A percentile compares a stretch with the other conserved stretches of the same genome.
Conservation (phyloP, 2,797 vertebrate genomes). For the Petrocephalus sullivani region DNA sequence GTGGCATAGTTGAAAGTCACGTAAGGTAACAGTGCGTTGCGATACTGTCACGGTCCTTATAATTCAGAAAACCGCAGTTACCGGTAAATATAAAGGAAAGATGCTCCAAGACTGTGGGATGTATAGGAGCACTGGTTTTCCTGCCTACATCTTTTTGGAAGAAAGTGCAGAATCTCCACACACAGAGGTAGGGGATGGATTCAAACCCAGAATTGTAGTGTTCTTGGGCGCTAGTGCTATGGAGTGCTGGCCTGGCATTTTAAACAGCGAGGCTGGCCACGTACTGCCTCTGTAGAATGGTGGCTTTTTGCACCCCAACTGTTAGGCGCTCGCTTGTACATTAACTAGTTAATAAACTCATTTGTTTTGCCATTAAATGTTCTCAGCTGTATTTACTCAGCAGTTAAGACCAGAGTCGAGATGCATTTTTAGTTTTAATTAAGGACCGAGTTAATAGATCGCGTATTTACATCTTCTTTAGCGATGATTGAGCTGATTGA, state of each 20-base stretch:
- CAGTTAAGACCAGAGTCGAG: constrained; percentile 10
- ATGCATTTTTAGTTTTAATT: constrained; percentile 1
- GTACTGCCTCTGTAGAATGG: neutral
- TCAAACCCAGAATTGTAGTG: neutral
- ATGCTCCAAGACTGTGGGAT: neutral
- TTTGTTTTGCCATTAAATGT: constrained; percentile 9
- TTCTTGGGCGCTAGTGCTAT: neutral
- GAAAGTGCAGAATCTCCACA: neutral
- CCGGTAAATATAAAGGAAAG: neutral
- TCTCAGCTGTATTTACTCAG: constrained; percentile 7
- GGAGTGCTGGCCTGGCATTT: neutral
- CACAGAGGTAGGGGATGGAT: neutral
- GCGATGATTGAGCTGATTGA: constrained; percentile 8
- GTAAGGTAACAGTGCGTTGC: too few relatives aligned
- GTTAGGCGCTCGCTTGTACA: neutral
- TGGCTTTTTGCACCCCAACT: neutral
- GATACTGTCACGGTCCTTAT: neutral
- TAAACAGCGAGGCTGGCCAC: too few relatives aligned
- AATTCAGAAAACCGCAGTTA: neutral
- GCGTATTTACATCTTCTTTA: neutral
- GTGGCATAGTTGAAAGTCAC: neutral
- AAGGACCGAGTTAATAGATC: neutral
- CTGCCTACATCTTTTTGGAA: neutral
- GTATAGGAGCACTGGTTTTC: too few relatives aligned
- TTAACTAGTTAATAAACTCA: constrained; percentile 13